These are phyloP conservation scores for Atta colombica DNA, from an alignment of 1,140 invertebrate genomes.

Conservation along the genomic window DNA sequence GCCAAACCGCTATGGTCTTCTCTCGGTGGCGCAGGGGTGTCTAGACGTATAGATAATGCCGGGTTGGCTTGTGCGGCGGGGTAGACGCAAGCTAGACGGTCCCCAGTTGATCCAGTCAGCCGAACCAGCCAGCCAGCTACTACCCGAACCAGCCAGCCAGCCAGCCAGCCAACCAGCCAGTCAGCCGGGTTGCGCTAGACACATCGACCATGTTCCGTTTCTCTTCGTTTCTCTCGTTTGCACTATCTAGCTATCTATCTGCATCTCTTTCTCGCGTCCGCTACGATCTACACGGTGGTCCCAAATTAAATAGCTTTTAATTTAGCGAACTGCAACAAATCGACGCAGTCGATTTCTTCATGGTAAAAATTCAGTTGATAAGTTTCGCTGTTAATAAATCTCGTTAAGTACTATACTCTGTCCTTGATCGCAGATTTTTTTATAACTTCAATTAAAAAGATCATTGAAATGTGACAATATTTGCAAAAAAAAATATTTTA, in stretches of 20 bases:
- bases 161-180: conserved; percentile 72
- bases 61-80: conserved; percentile 74
- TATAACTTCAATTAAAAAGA: background rate
- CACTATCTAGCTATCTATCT: conserved; percentile 53
- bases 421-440: background rate
- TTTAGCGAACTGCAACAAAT: background rate
- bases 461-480: background rate
- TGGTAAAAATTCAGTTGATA: background rate
- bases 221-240: conserved; percentile 61
- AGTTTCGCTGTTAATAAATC: background rate
- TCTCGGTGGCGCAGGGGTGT: conserved; percentile 78
- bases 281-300: conserved; percentile 42
- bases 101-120: conserved; percentile 78
- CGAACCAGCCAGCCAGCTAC: conserved; percentile 77
- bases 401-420: background rate
- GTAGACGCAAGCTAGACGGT: conserved; percentile 79
- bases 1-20: conserved; percentile 77
- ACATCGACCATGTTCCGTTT: conserved; percentile 79
- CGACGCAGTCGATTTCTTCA: background rate
- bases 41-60: conserved; percentile 79
- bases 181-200: conserved; percentile 79
- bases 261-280: conserved; percentile 55
- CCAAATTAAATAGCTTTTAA: conserved; percentile 46
- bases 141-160: conserved; percentile 70
- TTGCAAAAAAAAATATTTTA: background rate